Conservation (phyloP, 2,888 invertebrate genomes). For the Athrips mouffetella region DNA sequence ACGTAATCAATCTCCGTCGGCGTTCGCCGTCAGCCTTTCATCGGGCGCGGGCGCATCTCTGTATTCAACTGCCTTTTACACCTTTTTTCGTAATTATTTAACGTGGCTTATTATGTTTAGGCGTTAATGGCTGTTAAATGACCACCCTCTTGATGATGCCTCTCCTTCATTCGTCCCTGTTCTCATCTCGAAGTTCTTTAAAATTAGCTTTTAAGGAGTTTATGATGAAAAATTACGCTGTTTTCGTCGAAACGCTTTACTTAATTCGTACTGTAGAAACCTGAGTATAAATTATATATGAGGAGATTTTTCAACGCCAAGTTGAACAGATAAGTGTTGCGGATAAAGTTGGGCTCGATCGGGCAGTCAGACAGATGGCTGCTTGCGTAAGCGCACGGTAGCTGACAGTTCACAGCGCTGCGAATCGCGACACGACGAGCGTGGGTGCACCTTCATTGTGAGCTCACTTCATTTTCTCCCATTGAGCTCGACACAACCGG, state of each 20-base stretch:
- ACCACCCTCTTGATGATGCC: slow-evolving; percentile 58
- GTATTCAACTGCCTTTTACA: slow-evolving; percentile 63
- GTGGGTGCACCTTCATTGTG: slow-evolving; percentile 62
- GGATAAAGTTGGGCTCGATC: no score
- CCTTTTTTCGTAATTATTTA: slow-evolving; percentile 71
- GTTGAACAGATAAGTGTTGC: slow-evolving; percentile 25
- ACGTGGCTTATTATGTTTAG: slow-evolving; percentile 65
- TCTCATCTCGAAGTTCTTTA: slow-evolving; percentile 41
- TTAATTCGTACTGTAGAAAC: slow-evolving; percentile 26
- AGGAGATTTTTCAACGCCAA: slow-evolving; percentile 15
- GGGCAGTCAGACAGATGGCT: background rate
- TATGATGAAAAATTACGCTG: slow-evolving; percentile 36
- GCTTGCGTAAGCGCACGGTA: slow-evolving; percentile 48
- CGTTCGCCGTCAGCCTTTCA: slow-evolving; percentile 66
- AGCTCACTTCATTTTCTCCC: slow-evolving; percentile 62
- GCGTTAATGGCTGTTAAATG: slow-evolving; percentile 69
- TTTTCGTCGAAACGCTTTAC: slow-evolving; percentile 31
- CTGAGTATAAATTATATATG: slow-evolving; percentile 19
- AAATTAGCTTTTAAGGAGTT: slow-evolving; percentile 47
- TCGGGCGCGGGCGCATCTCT: slow-evolving; percentile 55
- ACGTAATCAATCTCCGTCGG: slow-evolving; percentile 75
- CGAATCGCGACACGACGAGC: slow-evolving; percentile 44
- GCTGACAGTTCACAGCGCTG: slow-evolving; percentile 48
- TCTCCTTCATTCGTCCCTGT: slow-evolving; percentile 41
- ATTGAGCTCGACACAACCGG: slow-evolving; percentile 56